Base-by-base conservation (phyloP, 2,113 vertebrate genomes). In the Neolamprologus ventralis region DNA sequence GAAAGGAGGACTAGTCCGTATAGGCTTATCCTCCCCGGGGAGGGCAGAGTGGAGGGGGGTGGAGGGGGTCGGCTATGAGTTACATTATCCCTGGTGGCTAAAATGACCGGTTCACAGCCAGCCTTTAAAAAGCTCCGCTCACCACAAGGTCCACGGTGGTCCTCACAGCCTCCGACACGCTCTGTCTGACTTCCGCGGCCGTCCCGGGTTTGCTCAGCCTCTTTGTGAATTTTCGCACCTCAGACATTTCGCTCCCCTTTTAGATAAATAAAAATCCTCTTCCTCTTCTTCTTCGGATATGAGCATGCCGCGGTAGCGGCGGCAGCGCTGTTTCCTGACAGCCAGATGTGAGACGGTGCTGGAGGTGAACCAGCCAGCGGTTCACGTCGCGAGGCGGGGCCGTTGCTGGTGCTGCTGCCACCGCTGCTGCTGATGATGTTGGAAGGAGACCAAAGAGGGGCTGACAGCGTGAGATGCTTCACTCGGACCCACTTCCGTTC, bases 171-270 rank as follows among this genome's bases (percentile, higher is more conserved):
- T 97, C 98, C 13, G 97, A 98, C 75, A 98, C 98, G 93, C 97
- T 98, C 93, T 98, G 98, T 51, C 98, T 86, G 53, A 98, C 96
- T 93, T 98, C 98, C 55, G 98, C 98, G 5, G 98, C 98, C 12
- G 97, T 98, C 80, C 98, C 98, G 1, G 97, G 98, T 88, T 97
- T 98, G 96, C 98, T 98, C 35, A 98, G 88, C 94, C 97, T 92
- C 92, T 98, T 98, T 31, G 98, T 98, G 90, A 97, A 97, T 95
- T 97, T 97, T 73, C 98, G 97, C 54, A 98, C 98, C 92, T 98
- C 98, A 2, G 97, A 96, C 98, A 98, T 98, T 65, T 65, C 0
- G 84, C 35, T 89, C n/a, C 4, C 1, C 83, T 71, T 53, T 5
- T 21, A 65, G 60, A 65, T 65, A 57, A 14, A 57, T 68, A 78